These are phyloP conservation scores for Hydrozoanthus tunicans DNA, from an alignment of 64 coral and sea anemone genomes.

Conservation along the genomic window DNA sequence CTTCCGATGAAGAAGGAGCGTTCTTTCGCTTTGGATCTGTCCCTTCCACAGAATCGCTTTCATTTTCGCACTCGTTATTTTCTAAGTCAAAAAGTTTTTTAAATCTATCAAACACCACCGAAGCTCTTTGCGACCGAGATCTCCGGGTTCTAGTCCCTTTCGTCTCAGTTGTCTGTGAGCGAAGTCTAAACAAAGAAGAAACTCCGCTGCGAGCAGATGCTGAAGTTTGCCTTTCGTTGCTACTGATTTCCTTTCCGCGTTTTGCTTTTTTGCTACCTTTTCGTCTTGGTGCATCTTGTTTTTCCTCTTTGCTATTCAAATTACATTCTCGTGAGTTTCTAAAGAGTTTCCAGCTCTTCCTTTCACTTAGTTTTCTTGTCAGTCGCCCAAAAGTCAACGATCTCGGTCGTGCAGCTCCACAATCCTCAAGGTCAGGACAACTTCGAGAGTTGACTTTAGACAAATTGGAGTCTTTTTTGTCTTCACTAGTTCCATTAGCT, in stretches of 20 bases:
- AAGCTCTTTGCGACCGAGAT: background rate
- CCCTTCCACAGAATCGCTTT: background rate
- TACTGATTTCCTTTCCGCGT: background rate
- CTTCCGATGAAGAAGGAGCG: background rate
- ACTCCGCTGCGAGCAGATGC: conserved; percentile 39
- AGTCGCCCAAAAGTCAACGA: conserved; percentile 45
- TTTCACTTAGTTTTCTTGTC: conserved; percentile 37
- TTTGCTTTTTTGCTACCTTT: conserved; percentile 26
- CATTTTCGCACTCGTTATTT: background rate
- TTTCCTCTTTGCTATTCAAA: background rate
- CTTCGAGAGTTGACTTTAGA: conserved; percentile 46
- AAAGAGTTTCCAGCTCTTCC: conserved; percentile 52
- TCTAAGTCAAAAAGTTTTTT: conserved; percentile 43
- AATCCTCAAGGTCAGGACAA: conserved; percentile 28
- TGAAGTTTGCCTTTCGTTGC: conserved; percentile 55
- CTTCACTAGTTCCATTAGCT: background rate
- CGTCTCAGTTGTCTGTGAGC: conserved; percentile 25
- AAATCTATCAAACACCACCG: conserved; percentile 31
- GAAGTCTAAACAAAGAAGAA: conserved; percentile 26
- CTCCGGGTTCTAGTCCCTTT: conserved; percentile 23
- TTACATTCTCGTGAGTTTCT: conserved; percentile 13
- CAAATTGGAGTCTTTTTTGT: conserved; percentile 27
- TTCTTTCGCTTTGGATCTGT: background rate
- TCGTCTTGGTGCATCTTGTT: conserved; percentile 32
- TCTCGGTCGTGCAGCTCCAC: conserved; percentile 2